Evolutionary conservation across 2,113 vertebrate species (phyloP).

Genomic region (Phodopus roborovskii): DNA sequence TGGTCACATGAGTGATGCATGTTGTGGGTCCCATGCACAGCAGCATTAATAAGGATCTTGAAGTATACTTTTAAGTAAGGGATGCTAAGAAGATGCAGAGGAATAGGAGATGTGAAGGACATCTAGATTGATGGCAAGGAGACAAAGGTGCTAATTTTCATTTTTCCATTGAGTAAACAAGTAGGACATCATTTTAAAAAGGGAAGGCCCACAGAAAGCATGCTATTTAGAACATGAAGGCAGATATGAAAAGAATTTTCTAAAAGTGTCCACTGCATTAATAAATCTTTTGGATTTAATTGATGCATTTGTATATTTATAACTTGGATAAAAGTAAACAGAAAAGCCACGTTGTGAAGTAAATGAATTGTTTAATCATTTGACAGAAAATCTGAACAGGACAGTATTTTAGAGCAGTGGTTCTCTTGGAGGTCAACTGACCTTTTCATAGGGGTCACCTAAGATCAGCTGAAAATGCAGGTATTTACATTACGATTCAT

Average conservation of each 20-base stretch:
- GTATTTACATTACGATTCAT: background rate
- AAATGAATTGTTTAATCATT: constrained; percentile 22
- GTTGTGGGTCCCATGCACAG: background rate
- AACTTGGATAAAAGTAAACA: background rate
- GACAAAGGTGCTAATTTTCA: background rate
- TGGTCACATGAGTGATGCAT: background rate
- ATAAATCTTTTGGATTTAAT: constrained; percentile 22
- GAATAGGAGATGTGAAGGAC: background rate
- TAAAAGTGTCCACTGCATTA: background rate
- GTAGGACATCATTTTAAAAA: background rate
- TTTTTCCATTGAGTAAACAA: background rate
- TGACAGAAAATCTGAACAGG: background rate
- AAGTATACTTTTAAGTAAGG: background rate
- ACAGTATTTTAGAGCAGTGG: background rate
- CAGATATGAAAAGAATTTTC: constrained; percentile 29
- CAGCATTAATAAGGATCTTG: background rate
- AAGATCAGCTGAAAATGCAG: background rate
- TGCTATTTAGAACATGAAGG: background rate
- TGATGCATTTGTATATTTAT: constrained; percentile 9
- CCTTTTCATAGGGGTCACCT: background rate
- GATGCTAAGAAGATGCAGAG: background rate
- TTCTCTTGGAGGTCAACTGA: background rate
- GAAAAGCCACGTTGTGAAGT: constrained; percentile 5
- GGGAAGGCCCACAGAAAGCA: constrained; percentile 9
- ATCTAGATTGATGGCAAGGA: background rate